Evolutionary conservation across 1,140 invertebrate genomes (phyloP), one percentile per base, ranked within the genome.

Genomic region (Gerris buenoi): DNA sequence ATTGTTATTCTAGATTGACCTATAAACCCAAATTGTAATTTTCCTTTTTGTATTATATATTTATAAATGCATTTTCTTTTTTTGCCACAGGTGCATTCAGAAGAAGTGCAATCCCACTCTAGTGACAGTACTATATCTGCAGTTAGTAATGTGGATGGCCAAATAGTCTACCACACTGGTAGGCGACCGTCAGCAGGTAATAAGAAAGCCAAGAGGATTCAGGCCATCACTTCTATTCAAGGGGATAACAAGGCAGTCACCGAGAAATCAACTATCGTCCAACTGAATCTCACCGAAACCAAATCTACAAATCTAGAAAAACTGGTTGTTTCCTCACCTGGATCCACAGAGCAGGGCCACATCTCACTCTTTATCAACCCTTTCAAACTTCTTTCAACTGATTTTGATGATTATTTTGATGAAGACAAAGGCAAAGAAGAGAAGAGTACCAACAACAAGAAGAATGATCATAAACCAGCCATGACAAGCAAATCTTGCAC

Each of bases 91-190:
- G 57, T 28, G 64, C 1, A 67, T 68, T 10, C 64, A 61, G 25
- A 27, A 60, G 28, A 56, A 68, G 26, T 68, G 29, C 29, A 68
- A 71, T 27, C 62, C 65, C 15, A 68, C 18, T 18, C 1, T 46
- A 18, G 5, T 46, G 33, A 46, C 33, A 46, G 18, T 18, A 87
- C 89, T 74, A 88, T 93, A 13, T 91, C 88, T 75, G 90, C 90
- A 1, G 90, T 93, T 46, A 93, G 90, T 72, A 91, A 86, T 60
- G 88, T 90, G 25, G 88, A 90, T 71, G 90, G 90, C 1, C 90
- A 91, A 72, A 85, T 93, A 0, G 89, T 90, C 70, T 93, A 92
- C 76, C 90, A 93, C 74, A 85, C 91, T 25, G 65, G 27, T 69
- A 68, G 27, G 27, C 63, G 27, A 64, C 13, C 23, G 25, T 59